Percentiles rank a stretch among this genome's conserved stretches.
Evolutionary conservation across 92 coral and sea anemone species (phyloP).

Genomic region (Palythoa grandiflora): DNA sequence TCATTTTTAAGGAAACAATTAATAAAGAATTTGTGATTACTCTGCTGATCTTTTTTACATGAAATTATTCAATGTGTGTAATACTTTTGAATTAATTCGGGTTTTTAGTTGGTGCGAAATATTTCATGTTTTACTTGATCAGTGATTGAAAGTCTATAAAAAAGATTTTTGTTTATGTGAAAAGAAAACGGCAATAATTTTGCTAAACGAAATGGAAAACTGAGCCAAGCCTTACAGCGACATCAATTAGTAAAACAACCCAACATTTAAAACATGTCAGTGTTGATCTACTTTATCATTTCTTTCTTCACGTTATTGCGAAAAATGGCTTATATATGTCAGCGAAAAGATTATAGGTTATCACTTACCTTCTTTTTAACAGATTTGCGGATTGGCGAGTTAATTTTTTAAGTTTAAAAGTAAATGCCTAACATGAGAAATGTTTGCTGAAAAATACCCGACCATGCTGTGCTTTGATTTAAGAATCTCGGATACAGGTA

Average conservation of each 20-base stretch:
- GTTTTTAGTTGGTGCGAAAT: neutral
- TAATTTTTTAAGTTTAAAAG: neutral
- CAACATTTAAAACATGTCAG: too few species aligned
- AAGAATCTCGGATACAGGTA: neutral
- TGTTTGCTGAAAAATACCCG: neutral
- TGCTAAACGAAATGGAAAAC: neutral
- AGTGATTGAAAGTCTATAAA: neutral
- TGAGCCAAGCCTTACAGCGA: neutral
- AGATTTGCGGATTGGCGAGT: neutral
- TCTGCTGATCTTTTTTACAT: neutral
- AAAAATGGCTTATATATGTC: neutral
- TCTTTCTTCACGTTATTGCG: neutral
- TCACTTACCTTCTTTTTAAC: neutral
- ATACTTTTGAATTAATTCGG: neutral
- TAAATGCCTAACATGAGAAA: neutral
- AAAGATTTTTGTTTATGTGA: neutral
- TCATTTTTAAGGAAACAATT: neutral
- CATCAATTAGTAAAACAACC: neutral
- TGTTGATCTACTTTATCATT: too few species aligned
- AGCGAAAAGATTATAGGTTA: neutral
- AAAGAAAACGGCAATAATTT: neutral
- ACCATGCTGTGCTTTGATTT: constrained; percentile 7
- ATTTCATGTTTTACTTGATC: neutral
- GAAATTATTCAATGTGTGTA: neutral
- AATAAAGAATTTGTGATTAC: constrained; percentile 9